These are phyloP conservation scores for Daboia siamensis DNA, from an alignment of 2,113 vertebrate species.

Conservation along the genomic window DNA sequence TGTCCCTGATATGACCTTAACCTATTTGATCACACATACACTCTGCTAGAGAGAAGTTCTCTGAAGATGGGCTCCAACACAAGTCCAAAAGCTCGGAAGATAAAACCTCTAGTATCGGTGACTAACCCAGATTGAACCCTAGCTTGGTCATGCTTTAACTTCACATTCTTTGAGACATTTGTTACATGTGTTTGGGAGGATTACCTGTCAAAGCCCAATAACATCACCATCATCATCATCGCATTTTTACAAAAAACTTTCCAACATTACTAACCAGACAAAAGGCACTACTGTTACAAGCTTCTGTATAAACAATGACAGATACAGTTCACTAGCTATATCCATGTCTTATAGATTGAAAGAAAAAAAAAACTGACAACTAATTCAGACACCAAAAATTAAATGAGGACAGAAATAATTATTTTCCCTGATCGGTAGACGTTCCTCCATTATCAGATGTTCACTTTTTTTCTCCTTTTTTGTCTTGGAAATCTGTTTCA, in stretches of 20 bases:
- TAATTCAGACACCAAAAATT: neutral
- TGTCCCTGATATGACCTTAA: neutral
- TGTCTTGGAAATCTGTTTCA: neutral
- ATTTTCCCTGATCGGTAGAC: neutral
- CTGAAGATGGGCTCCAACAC: neutral
- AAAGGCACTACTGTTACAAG: neutral
- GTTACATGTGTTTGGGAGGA: neutral
- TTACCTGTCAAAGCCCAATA: neutral
- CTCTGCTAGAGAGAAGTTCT: neutral
- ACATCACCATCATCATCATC: neutral
- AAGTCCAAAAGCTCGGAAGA: neutral
- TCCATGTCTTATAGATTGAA: neutral
- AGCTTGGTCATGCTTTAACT: neutral
- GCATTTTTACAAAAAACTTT: neutral
- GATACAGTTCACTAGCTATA: neutral
- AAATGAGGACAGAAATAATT: neutral
- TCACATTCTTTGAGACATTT: neutral
- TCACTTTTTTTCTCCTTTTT: neutral
- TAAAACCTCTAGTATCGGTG: neutral
- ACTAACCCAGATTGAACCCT: neutral
- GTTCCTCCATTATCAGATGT: neutral
- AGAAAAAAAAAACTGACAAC: neutral
- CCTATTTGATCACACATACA: neutral
- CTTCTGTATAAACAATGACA: neutral
- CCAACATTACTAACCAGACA: neutral